These are phyloP conservation scores for Diabrotica undecimpunctata DNA, from an alignment of 1,140 invertebrate species.

Conservation along the genomic window DNA sequence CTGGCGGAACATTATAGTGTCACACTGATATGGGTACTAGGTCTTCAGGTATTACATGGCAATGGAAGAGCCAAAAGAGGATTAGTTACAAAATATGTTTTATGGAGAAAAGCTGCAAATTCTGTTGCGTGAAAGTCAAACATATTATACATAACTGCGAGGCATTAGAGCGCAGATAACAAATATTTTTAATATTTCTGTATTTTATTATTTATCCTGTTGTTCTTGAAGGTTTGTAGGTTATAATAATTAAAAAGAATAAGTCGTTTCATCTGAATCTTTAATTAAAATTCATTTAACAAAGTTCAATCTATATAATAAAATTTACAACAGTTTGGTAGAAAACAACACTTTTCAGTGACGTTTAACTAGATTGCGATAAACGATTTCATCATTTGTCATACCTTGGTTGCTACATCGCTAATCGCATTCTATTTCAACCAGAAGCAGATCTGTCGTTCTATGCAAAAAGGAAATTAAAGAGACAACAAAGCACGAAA, in stretches of 20 bases:
- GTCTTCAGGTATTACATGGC: too few species aligned
- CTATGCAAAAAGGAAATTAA: slow-evolving; percentile 1
- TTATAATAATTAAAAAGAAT: not conserved
- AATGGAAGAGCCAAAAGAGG: too few species aligned
- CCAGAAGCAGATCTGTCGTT: slow-evolving; percentile 12
- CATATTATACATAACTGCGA: too few species aligned
- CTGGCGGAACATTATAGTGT: too few species aligned
- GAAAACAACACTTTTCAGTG: slow-evolving; percentile 39
- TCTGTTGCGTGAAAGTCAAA: too few species aligned
- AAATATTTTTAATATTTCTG: too few species aligned
- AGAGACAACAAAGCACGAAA: slow-evolving; percentile 23
- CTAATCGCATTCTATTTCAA: slow-evolving; percentile 21
- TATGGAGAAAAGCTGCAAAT: too few species aligned
- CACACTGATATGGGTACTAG: too few species aligned
- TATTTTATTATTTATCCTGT: too few species aligned
- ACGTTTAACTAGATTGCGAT: slow-evolving; percentile 28
- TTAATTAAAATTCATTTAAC: slow-evolving; percentile 48
- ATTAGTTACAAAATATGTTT: too few species aligned
- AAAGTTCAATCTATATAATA: slow-evolving; percentile 48
- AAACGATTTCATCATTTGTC: slow-evolving; percentile 11
- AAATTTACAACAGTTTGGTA: slow-evolving; percentile 45
- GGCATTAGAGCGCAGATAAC: too few species aligned
- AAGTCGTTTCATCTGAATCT: slow-evolving; percentile 21
- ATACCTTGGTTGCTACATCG: slow-evolving; percentile 8
- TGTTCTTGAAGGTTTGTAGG: too few species aligned